These are phyloP conservation scores for Stomorhina lunata DNA, from an alignment of 2,888 invertebrate genomes.

Conservation along the genomic window DNA sequence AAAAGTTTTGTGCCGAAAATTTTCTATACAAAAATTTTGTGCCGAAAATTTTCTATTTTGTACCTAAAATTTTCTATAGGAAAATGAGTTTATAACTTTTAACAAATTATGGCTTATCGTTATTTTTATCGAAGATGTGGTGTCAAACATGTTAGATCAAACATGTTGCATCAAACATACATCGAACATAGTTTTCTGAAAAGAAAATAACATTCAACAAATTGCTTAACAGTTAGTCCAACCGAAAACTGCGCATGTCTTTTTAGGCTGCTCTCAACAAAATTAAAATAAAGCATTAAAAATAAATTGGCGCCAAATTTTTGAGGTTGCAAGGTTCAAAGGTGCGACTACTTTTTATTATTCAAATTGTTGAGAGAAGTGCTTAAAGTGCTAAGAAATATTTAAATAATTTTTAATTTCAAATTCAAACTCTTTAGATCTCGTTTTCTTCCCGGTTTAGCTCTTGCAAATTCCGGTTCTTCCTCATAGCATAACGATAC, in stretches of 20 bases:
- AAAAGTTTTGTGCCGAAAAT: too few relatives aligned
- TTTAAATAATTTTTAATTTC: neutral
- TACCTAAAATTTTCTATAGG: too few relatives aligned
- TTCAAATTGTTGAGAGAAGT: neutral
- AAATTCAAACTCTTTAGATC: neutral
- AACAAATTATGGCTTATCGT: too few relatives aligned
- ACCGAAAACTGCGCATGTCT: constrained; percentile 24
- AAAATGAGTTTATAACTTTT: too few relatives aligned
- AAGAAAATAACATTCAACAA: too few relatives aligned
- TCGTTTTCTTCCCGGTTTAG: neutral
- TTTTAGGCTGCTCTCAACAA: too few relatives aligned
- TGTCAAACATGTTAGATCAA: too few relatives aligned
- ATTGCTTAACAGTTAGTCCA: too few relatives aligned
- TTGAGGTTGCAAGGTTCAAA: neutral
- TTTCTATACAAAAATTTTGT: too few relatives aligned
- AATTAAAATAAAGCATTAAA: neutral
- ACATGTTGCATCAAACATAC: neutral
- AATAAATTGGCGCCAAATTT: neutral
- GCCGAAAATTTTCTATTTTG: too few relatives aligned
- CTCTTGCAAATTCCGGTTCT: neutral
- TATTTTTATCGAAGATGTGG: too few relatives aligned
- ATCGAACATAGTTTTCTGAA: too few relatives aligned
- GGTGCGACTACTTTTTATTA: neutral
- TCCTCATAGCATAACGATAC: constrained; percentile 4
- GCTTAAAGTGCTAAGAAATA: neutral